Conservation (phyloP, 2,113 vertebrate species). For the Copsychus sechellarum region DNA sequence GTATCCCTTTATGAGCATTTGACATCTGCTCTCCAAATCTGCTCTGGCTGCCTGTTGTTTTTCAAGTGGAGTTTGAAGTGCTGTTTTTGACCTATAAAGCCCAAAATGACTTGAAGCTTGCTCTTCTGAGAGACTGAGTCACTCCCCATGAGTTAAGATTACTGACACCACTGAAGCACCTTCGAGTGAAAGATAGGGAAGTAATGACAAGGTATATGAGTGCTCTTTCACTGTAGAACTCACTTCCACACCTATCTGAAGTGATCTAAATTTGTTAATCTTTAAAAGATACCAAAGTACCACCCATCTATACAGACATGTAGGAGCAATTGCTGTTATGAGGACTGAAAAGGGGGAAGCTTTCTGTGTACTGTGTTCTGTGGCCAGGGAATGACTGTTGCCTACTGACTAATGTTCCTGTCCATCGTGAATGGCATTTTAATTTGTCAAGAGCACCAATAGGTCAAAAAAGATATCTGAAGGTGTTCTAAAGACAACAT, state of each 20-base stretch:
- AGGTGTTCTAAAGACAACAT: constrained; percentile 39
- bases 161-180: constrained; percentile 42
- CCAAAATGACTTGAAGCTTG: constrained; percentile 46
- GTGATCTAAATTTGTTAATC: constrained; percentile 46
- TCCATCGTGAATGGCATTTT: constrained; percentile 49
- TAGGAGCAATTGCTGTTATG: not conserved
- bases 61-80: constrained; percentile 56
- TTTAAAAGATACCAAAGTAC: constrained; percentile 1
- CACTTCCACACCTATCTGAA: constrained; percentile 30
- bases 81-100: constrained; percentile 60
- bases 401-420: constrained; percentile 45
- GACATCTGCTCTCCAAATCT: constrained; percentile 62
- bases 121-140: constrained; percentile 50
- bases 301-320: not conserved
- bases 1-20: constrained; percentile 50
- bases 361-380: not conserved
- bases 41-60: constrained; percentile 42
- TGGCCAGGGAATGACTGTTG: not conserved
- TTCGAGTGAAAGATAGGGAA: constrained; percentile 20
- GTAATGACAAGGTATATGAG: constrained; percentile 33
- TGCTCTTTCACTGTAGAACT: constrained; percentile 23
- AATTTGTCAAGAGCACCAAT: constrained; percentile 53
- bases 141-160: constrained; percentile 43
- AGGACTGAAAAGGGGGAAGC: not conserved
- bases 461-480: constrained; percentile 64